Percentiles rank a stretch among this genome's conserved stretches.
Conservation (phyloP, 1,140 invertebrate genomes). For the Halesus radiatus region DNA sequence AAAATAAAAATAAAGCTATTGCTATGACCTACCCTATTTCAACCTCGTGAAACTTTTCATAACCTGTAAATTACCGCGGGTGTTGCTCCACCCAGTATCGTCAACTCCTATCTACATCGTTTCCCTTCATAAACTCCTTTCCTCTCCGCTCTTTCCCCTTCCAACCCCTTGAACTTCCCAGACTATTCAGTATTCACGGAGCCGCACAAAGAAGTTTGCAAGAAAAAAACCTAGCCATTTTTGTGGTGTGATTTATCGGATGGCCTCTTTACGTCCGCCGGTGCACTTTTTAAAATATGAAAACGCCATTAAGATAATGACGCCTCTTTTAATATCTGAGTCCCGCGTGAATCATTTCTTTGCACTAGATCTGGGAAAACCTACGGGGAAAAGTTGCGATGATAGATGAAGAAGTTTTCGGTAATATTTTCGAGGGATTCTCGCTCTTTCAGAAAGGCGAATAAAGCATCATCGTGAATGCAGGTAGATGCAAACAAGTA, state of each 20-base stretch:
- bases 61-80: not conserved
- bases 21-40: no score
- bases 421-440: no score
- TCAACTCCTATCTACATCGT: conserved; percentile 15
- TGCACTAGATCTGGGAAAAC: no score
- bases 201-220: not conserved
- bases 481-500: no score
- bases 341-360: no score
- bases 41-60: not conserved
- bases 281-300: conserved; percentile 19
- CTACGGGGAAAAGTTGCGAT: no score
- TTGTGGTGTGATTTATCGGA: conserved; percentile 15
- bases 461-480: no score
- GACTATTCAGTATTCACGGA: no score
- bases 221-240: conserved; percentile 10
- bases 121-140: conserved; percentile 11
- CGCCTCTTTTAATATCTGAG: not conserved
- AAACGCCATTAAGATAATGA: conserved; percentile 15
- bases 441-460: no score
- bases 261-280: not conserved
- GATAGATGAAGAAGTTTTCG: no score
- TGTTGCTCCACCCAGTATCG: not conserved
- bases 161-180: not conserved
- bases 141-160: not conserved
- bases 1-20: no score